Evolutionary conservation across 2,888 invertebrate species (phyloP).

Genomic region (Tenthredo livida): DNA sequence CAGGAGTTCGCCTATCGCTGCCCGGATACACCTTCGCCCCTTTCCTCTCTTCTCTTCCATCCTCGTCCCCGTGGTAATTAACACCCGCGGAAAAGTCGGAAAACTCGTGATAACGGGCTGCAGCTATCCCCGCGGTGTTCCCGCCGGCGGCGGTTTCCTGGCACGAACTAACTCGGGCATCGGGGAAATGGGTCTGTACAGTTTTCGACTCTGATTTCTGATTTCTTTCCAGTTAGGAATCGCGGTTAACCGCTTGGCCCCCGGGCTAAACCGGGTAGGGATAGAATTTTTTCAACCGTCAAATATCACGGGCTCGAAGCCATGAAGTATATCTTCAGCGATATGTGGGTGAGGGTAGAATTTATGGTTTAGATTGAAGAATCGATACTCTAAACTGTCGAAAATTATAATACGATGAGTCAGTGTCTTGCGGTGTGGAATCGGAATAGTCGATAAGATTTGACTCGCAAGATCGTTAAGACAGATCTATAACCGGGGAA

Average conservation of each 20-base stretch:
- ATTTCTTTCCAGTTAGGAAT: slow-evolving; percentile 26
- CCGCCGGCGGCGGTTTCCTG: slow-evolving; percentile 39
- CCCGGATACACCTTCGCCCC: slow-evolving; percentile 47
- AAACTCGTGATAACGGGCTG: slow-evolving; percentile 69
- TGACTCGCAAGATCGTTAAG: slow-evolving; percentile 38
- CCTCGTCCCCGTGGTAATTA: slow-evolving; percentile 73
- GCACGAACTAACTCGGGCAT: slow-evolving; percentile 33
- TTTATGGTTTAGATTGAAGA: not conserved
- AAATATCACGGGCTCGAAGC: not conserved
- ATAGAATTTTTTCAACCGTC: not conserved
- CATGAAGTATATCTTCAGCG: not conserved
- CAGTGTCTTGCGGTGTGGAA: slow-evolving; percentile 28
- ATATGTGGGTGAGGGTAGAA: not conserved
- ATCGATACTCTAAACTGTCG: slow-evolving; percentile 22
- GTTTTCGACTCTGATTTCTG: slow-evolving; percentile 32
- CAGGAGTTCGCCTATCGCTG: slow-evolving; percentile 47
- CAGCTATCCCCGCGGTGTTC: slow-evolving; percentile 26
- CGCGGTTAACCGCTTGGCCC: not conserved
- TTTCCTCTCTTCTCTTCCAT: slow-evolving; percentile 45
- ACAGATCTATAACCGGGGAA: slow-evolving; percentile 12
- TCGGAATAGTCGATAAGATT: slow-evolving; percentile 44
- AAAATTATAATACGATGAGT: slow-evolving; percentile 23
- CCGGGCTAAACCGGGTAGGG: not conserved
- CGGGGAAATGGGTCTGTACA: slow-evolving; percentile 34
- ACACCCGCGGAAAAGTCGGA: slow-evolving; percentile 74